A percentile compares a stretch with the other conserved stretches of the same genome.
Evolutionary conservation across 2,888 invertebrate species (phyloP).

Genomic region (Nomada goodeniana): DNA sequence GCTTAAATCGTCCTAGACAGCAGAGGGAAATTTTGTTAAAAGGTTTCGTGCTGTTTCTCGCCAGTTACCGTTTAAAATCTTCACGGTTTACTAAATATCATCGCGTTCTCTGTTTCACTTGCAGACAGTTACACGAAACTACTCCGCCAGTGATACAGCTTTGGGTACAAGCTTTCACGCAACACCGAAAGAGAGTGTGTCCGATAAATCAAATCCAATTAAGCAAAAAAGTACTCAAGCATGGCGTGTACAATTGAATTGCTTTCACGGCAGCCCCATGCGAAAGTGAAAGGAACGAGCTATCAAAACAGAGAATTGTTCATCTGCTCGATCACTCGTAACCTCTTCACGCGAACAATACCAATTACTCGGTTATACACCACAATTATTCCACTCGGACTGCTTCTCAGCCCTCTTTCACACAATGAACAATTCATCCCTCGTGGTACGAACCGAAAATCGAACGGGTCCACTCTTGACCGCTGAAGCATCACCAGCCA

Average conservation of each 20-base stretch:
- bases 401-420: not conserved
- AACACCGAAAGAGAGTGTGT: not conserved
- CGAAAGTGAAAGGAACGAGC: not conserved
- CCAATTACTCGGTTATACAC: not conserved
- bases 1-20: not conserved
- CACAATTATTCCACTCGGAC: not conserved
- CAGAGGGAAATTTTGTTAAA: not conserved
- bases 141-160: too few relatives aligned
- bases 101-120: too few relatives aligned
- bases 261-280: not conserved
- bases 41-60: not conserved
- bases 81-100: not conserved
- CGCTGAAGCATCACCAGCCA: slow-evolving; percentile 37
- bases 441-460: slow-evolving; percentile 14
- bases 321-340: too few relatives aligned
- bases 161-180: not conserved
- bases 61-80: not conserved
- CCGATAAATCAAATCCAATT: not conserved
- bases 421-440: not conserved
- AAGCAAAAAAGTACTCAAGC: not conserved
- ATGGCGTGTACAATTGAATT: not conserved
- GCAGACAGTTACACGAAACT: too few relatives aligned
- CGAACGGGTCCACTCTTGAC: not conserved
- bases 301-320: not conserved
- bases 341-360: not conserved